Evolutionary conservation across 2,888 invertebrate genomes (phyloP).

Genomic region (Mythimna ferrago): DNA sequence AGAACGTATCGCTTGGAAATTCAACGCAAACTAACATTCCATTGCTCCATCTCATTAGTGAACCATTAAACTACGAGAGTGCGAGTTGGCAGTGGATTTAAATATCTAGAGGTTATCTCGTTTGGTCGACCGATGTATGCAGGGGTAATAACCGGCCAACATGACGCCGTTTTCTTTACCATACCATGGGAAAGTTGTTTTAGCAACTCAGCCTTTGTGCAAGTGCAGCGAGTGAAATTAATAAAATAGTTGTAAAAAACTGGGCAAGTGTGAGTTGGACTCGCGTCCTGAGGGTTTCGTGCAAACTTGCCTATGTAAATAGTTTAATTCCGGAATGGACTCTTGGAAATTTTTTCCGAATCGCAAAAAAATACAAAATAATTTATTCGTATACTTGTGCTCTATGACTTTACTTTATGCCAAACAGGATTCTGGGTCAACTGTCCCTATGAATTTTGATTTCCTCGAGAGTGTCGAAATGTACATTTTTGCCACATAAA

Average conservation of each 20-base stretch:
- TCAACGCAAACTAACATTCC: slow-evolving; percentile 5
- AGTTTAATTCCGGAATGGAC: too few relatives aligned
- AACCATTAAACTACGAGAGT: slow-evolving; percentile 24
- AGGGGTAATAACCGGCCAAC: slow-evolving; percentile 57
- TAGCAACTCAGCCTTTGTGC: slow-evolving; percentile 47
- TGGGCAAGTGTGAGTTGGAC: too few relatives aligned
- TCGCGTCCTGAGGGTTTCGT: too few relatives aligned
- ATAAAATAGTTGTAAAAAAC: slow-evolving; percentile 51
- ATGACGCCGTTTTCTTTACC: slow-evolving; percentile 50
- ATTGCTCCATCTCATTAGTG: slow-evolving; percentile 26
- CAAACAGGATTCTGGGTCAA: too few relatives aligned
- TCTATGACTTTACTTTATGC: too few relatives aligned
- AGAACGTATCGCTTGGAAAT: slow-evolving; percentile 20
- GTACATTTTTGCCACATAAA: too few relatives aligned
- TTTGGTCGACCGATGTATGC: slow-evolving; percentile 44
- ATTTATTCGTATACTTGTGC: too few relatives aligned
- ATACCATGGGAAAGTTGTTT: slow-evolving; percentile 62
- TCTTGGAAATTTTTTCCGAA: too few relatives aligned
- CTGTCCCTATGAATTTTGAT: too few relatives aligned
- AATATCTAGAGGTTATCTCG: slow-evolving; percentile 50
- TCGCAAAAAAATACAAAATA: too few relatives aligned
- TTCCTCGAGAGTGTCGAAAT: too few relatives aligned
- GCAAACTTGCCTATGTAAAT: too few relatives aligned
- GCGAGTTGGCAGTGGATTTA: slow-evolving; percentile 31
- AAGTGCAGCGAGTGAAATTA: slow-evolving; percentile 49